Evolutionary conservation across 1,140 invertebrate genomes (phyloP).

Genomic region (Cecropterus lyciades): DNA sequence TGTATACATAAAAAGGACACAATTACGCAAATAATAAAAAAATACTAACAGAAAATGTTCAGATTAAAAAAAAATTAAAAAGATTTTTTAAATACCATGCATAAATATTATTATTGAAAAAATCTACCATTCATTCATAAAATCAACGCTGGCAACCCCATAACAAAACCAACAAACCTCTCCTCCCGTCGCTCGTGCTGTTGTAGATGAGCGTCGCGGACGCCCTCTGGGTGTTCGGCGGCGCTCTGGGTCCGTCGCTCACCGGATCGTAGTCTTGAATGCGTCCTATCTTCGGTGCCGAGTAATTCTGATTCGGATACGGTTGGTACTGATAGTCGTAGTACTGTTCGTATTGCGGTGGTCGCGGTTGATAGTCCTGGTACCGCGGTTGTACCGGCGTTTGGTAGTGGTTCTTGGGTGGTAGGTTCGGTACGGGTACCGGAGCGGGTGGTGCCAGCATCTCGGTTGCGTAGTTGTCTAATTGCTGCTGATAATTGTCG

Average conservation of each 20-base stretch:
- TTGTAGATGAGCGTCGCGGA: conserved; percentile 94
- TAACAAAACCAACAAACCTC: conserved; percentile 51
- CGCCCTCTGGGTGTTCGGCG: conserved; percentile 90
- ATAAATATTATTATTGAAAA: neutral
- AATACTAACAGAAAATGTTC: too few species aligned
- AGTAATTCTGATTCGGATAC: conserved; percentile 55
- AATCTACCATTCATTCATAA: neutral
- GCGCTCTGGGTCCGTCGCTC: conserved; percentile 88
- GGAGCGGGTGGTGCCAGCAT: conserved; percentile 67
- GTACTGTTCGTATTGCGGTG: conserved; percentile 57
- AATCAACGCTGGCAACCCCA: conserved; percentile 20
- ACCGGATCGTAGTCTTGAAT: conserved; percentile 93
- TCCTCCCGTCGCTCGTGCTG: conserved; percentile 69
- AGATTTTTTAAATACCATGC: too few species aligned
- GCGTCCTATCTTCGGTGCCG: conserved; percentile 85
- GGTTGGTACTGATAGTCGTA: conserved; percentile 70
- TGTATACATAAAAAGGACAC: too few species aligned
- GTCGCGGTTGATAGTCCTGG: conserved; percentile 44
- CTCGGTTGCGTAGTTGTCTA: conserved; percentile 77
- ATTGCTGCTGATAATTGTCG: conserved; percentile 78
- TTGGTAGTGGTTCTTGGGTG: conserved; percentile 74
- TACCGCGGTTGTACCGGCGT: conserved; percentile 51
- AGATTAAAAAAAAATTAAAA: too few species aligned
- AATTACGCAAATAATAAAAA: too few species aligned
- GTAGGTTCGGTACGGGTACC: conserved; percentile 65